These are phyloP conservation scores for Centropus bengalensis DNA, from an alignment of 2,113 vertebrate species.

Conservation along the genomic window DNA sequence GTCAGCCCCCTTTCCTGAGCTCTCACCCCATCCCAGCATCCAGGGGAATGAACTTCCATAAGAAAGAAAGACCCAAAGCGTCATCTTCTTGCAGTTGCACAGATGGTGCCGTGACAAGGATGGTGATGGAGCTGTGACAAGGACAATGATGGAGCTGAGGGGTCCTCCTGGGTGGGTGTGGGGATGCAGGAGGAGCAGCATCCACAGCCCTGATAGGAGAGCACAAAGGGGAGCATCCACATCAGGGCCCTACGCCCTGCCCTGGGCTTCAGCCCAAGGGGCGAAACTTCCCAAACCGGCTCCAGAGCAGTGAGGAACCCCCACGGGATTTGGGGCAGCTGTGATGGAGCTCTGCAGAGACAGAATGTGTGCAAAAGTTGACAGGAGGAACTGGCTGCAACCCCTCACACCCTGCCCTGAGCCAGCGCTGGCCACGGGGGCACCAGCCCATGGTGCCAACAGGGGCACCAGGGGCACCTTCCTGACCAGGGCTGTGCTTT, in stretches of 20 bases:
- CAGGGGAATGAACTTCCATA: neutral
- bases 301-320: neutral
- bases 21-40: neutral
- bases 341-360: neutral
- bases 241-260: neutral
- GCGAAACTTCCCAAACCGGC: neutral
- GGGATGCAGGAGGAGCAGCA: neutral
- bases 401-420: fast-evolving
- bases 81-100: neutral
- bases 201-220: too few relatives aligned
- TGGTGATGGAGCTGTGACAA: too few relatives aligned
- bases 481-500: neutral
- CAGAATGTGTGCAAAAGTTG: neutral
- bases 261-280: neutral
- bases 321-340: neutral
- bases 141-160: too few relatives aligned
- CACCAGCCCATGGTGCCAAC: neutral
- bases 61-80: neutral
- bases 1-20: neutral
- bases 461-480: fast-evolving
- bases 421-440: neutral
- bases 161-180: neutral
- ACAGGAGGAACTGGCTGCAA: neutral
- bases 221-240: neutral
- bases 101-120: neutral